Conservation (phyloP, 2,797 vertebrate species). For the Xyrichtys novacula region DNA sequence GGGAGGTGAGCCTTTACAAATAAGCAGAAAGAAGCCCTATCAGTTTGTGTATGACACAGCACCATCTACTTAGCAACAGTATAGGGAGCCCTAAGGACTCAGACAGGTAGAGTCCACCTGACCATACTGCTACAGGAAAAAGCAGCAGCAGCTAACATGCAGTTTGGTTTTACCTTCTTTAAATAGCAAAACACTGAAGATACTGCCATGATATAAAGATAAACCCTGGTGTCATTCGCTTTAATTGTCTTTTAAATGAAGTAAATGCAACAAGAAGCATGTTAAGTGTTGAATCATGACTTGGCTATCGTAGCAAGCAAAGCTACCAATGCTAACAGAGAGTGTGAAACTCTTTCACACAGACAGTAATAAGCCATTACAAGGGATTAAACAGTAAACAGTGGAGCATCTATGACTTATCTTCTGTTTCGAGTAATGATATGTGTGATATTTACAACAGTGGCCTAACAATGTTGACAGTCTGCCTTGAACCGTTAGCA, state of each 20-base stretch:
- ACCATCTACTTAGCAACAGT: constrained; percentile 34
- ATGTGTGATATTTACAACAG: not conserved
- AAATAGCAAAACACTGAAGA: no score
- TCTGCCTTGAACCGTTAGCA: constrained; percentile 29
- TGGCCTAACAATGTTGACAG: not conserved
- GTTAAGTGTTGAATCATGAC: constrained; percentile 22
- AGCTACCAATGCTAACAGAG: constrained; percentile 4
- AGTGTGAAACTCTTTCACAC: not conserved
- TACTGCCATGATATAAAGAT: not conserved
- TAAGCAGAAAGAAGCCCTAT: no score
- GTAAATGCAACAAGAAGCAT: not conserved
- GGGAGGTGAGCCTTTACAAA: no score
- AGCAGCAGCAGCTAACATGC: not conserved
- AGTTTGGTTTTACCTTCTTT: not conserved
- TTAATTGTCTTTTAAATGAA: not conserved
- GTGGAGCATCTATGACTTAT: fast-evolving
- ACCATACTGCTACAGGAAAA: constrained; percentile 11
- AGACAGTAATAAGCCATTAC: fast-evolving
- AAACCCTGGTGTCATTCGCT: not conserved
- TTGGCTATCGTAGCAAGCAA: constrained; percentile 49
- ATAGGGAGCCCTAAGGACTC: not conserved
- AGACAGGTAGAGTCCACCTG: constrained; percentile 10
- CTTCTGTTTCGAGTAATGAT: fast-evolving
- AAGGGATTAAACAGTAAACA: fast-evolving
- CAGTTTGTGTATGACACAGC: constrained; percentile 77